Evolutionary conservation across 1,140 invertebrate genomes (phyloP).

Genomic region (Calycopis cecrops): DNA sequence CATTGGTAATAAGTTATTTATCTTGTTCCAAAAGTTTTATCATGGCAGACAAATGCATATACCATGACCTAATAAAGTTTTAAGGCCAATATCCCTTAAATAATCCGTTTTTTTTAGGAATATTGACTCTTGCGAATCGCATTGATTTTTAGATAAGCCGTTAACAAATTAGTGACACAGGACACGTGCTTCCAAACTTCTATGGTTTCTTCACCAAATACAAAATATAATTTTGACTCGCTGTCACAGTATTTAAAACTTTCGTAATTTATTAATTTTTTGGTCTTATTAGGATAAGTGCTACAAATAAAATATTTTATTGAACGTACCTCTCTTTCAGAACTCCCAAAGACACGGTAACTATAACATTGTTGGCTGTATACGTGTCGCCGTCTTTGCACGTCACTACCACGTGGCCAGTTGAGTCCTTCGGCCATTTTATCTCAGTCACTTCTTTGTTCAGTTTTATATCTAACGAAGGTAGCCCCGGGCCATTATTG

Average conservation of each 20-base stretch:
- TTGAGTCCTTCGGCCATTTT: slow-evolving; percentile 32
- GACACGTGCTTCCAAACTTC: no score
- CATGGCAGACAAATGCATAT: neutral
- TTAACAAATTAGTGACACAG: no score
- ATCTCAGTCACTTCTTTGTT: slow-evolving; percentile 46
- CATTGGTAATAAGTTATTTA: neutral
- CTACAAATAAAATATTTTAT: neutral
- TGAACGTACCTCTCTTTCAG: slow-evolving; percentile 75
- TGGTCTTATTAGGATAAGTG: no score
- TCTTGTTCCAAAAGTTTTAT: neutral
- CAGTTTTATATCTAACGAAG: slow-evolving; percentile 41
- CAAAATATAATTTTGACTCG: no score
- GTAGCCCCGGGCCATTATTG: slow-evolving; percentile 41
- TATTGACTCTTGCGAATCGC: no score
- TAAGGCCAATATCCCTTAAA: no score
- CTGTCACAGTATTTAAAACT: no score
- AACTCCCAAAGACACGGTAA: slow-evolving; percentile 83
- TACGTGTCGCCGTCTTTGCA: slow-evolving; percentile 76
- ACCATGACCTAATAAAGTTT: no score
- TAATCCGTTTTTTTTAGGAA: no score
- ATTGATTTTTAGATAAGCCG: no score
- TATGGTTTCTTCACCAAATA: no score
- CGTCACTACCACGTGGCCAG: slow-evolving; percentile 44
- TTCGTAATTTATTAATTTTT: no score
- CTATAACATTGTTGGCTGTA: slow-evolving; percentile 78